A percentile compares a stretch with the other conserved stretches of the same genome.
phyloP scores from a whole-genome alignment of 2,888 invertebrate species.

The Caenorhabditis sinica region DNA sequence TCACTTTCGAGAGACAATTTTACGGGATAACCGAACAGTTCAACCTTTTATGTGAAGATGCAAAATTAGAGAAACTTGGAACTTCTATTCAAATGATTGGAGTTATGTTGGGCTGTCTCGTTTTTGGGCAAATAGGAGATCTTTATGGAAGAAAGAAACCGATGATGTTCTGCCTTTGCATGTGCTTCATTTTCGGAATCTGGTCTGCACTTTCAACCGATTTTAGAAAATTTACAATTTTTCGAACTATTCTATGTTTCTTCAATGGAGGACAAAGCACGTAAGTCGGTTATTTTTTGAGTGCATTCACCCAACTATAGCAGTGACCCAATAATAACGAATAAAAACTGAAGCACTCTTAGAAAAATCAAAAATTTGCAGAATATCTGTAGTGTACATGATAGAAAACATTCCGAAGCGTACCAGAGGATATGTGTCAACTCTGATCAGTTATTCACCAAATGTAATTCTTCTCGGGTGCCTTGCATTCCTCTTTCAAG shows the following conservation, averaged over 20 bases:
- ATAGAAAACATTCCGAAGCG: constrained; percentile 66
- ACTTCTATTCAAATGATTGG: constrained; percentile 80
- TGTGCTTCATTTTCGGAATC: constrained; percentile 71
- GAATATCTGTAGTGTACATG: constrained; percentile 65
- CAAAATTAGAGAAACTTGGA: constrained; percentile 73
- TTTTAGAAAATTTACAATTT: constrained; percentile 73
- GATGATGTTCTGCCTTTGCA: constrained; percentile 73
- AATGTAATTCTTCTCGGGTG: constrained; percentile 67
- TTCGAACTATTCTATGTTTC: constrained; percentile 74
- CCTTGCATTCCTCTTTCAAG: constrained; percentile 71
- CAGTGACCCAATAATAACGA: too few species aligned
- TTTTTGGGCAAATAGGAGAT: constrained; percentile 77
- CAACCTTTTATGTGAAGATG: constrained; percentile 64
- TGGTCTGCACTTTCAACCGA: constrained; percentile 71
- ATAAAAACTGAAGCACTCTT: too few species aligned
- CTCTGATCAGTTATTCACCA: constrained; percentile 64
- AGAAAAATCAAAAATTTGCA: constrained; percentile 6
- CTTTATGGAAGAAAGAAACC: constrained; percentile 74
- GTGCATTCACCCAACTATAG: too few species aligned
- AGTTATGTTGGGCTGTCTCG: constrained; percentile 78
- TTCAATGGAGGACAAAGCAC: constrained; percentile 80
- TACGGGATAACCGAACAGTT: constrained; percentile 63
- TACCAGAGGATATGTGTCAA: constrained; percentile 53
- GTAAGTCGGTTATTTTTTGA: constrained; percentile 32
- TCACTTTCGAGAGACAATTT: constrained; percentile 57